Evolutionary conservation across 2,888 invertebrate species (phyloP), one percentile per base, ranked within the genome.

Genomic region (Dexiosoma caninum): DNA sequence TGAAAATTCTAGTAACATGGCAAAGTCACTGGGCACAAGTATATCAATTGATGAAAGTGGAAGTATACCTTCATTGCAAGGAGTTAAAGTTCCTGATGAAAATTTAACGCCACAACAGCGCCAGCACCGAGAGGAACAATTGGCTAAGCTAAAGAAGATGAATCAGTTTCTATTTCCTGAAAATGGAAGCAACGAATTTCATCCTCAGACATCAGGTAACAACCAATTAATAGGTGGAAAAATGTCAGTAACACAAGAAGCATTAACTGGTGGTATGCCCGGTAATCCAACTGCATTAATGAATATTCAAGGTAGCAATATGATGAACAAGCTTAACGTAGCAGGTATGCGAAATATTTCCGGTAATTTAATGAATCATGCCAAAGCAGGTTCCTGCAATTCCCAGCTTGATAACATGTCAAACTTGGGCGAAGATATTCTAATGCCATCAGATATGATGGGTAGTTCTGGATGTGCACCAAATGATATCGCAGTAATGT

Each of bases 41-140:
- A 42, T 81, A 27, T 64, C 77, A 23, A 87, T 86, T 67, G 74
- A 79, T 35, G 69, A 72, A 5, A 62, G 81, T 59, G 71, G 75
- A 6, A 75, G 74, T 12, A 93, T 93, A 85, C 93, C 93, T 86
- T 93, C 93, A 23, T 88, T 93, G 83, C 93, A 93, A 90, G 93
- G 95, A 84, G 96, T 97, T 55, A 97, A 97, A 93, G 95, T 97
- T 87, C 97, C 97, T 85, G 97, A 97, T 91, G 98, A 98, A 91
- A 97, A 98, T 91, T 92, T 98, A 85, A 98, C 98, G 67, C 98
- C 98, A 37, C 97, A 98, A 89, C 98, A 98, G 89, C 93, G 97
- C 70, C 96, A 97, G 82, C 97, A 97, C 89, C 93, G 98, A 78
- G 98, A 98, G 90, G 97, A 97, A 87, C 96, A 97, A 86, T 91